Conservation (phyloP, 2,888 invertebrate species). For the Lacanobia oleracea region DNA sequence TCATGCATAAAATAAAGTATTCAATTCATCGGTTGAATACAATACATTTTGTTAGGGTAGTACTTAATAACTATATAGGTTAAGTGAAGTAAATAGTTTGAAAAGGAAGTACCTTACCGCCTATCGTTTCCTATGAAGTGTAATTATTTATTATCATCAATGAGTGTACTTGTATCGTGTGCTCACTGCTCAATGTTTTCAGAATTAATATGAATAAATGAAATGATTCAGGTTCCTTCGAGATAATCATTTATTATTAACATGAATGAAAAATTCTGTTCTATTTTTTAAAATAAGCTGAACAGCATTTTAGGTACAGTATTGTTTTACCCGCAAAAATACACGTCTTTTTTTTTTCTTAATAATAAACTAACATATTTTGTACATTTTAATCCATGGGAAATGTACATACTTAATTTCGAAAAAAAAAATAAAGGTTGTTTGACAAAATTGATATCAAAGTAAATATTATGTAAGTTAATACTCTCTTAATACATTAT, state of each 20-base stretch:
- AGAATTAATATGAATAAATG: slow-evolving; percentile 17
- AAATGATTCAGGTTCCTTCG: slow-evolving; percentile 29
- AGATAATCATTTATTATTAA: slow-evolving; percentile 16
- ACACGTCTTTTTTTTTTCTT: no score
- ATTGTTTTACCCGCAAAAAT: no score
- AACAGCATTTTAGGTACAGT: no score
- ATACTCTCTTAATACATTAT: slow-evolving; percentile 12
- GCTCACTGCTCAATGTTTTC: slow-evolving; percentile 18
- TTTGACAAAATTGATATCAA: slow-evolving; percentile 12
- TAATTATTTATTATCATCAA: slow-evolving; percentile 39
- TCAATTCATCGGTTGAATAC: slow-evolving; percentile 13
- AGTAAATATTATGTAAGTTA: slow-evolving; percentile 29
- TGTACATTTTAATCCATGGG: background rate
- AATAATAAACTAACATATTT: no score
- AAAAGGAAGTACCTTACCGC: slow-evolving; percentile 37
- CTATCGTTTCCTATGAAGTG: slow-evolving; percentile 31
- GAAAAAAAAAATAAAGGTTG: slow-evolving; percentile 7
- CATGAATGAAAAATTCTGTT: background rate
- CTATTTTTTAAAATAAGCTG: slow-evolving; percentile 4
- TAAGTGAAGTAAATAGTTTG: slow-evolving; percentile 37
- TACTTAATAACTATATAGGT: slow-evolving; percentile 19
- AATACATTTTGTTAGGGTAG: slow-evolving; percentile 23
- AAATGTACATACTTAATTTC: slow-evolving; percentile 8
- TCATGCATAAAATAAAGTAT: slow-evolving; percentile 1
- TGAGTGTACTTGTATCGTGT: slow-evolving; percentile 14